These are phyloP conservation scores for Natator depressus DNA, from an alignment of 2,113 vertebrate species.

Conservation along the genomic window DNA sequence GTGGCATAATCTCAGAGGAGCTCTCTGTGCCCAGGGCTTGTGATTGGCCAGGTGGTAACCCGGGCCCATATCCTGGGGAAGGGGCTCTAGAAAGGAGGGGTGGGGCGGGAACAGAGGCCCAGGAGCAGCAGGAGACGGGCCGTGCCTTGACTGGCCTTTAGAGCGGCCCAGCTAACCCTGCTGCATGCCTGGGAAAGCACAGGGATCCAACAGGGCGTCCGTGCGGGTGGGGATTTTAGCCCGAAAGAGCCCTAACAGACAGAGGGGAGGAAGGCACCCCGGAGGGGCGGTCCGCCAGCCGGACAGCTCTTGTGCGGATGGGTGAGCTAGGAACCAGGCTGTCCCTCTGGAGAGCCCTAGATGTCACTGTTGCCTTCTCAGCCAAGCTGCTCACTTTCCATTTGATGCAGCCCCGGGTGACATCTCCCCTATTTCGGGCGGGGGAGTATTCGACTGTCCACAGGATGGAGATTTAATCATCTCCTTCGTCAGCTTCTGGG, in stretches of 20 bases:
- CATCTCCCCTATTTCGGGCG: neutral
- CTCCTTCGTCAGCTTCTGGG: neutral
- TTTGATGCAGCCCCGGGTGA: no score
- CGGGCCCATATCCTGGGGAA: neutral
- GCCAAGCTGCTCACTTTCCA: neutral
- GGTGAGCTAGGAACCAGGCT: neutral
- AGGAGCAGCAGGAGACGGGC: neutral
- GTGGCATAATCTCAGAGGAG: neutral
- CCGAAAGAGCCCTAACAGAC: fast-evolving
- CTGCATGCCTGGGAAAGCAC: no score
- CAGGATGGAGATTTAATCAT: neutral
- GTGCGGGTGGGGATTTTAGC: neutral
- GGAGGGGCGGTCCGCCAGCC: no score
- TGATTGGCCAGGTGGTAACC: neutral
- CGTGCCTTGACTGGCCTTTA: neutral
- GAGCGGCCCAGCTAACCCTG: no score
- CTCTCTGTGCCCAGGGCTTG: neutral
- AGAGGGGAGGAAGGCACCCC: neutral
- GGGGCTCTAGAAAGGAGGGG: neutral
- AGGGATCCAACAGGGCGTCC: neutral
- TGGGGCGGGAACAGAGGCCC: neutral
- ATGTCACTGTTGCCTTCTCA: neutral
- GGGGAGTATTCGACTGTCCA: no score
- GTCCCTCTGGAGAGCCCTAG: neutral
- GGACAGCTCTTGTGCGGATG: neutral